phyloP scores from a whole-genome alignment of 2,888 invertebrate species.

The Syritta pipiens region DNA sequence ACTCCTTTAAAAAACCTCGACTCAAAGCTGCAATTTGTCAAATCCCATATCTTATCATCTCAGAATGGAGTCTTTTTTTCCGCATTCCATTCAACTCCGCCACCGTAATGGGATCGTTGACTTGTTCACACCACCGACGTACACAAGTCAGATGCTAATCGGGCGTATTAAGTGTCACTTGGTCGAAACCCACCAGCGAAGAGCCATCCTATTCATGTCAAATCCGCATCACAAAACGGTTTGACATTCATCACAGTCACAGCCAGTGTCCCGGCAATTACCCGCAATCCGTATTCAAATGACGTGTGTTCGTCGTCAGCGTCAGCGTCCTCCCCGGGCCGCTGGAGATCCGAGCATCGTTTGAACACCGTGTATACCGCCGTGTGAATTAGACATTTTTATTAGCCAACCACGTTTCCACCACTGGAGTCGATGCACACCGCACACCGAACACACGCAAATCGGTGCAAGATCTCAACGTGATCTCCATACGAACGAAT shows the following conservation, averaged over 20 bases:
- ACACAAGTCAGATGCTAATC: conserved; percentile 42
- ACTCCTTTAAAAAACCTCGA: conserved; percentile 13
- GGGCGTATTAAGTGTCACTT: conserved; percentile 45
- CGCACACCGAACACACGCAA: conserved; percentile 55
- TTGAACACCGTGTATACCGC: conserved; percentile 8
- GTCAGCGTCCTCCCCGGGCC: conserved; percentile 1
- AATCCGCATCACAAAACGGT: conserved; percentile 49
- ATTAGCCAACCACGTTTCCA: conserved; percentile 38
- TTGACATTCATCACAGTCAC: conserved; percentile 51
- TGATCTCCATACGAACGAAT: conserved; percentile 62
- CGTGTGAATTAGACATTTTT: conserved; percentile 66
- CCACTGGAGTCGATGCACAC: conserved; percentile 13
- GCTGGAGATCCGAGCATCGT: conserved; percentile 28
- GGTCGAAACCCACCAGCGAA: conserved; percentile 33
- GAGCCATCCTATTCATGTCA: conserved; percentile 46
- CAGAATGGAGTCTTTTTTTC: conserved; percentile 9
- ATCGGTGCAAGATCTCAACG: conserved; percentile 64
- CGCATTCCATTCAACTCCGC: conserved; percentile 35
- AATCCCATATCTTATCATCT: conserved; percentile 14
- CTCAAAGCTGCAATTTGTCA: conserved; percentile 33
- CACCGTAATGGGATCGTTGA: conserved; percentile 42
- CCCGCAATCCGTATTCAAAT: conserved; percentile 52
- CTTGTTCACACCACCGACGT: conserved; percentile 17
- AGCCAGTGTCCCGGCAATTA: conserved; percentile 47
- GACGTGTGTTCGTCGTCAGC: conserved; percentile 8